Evolutionary conservation across 2,888 invertebrate genomes (phyloP).

Genomic region (Cerastis leucographa): DNA sequence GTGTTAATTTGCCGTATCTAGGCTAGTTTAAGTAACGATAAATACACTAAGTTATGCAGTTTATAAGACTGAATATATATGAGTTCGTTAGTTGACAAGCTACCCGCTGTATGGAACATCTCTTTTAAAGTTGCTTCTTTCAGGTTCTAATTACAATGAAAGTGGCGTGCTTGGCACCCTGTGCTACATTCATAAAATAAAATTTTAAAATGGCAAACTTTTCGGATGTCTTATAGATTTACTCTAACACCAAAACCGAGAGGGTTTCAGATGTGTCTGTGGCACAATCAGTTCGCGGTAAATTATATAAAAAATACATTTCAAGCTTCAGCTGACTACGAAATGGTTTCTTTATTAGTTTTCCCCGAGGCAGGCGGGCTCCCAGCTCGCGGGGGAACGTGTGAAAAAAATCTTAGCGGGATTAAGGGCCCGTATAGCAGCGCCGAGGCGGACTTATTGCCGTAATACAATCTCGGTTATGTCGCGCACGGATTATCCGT

Average conservation of each 20-base stretch:
- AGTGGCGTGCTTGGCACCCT: not conserved
- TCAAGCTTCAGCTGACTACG: conserved; percentile 89
- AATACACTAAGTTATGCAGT: not conserved
- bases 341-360: conserved; percentile 91
- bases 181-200: not conserved
- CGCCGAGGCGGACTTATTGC: conserved; percentile 86
- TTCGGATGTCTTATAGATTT: conserved; percentile 6
- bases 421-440: conserved; percentile 88
- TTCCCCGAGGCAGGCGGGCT: conserved; percentile 81
- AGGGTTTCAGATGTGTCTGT: conserved; percentile 79
- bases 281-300: conserved; percentile 88
- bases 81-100: not conserved
- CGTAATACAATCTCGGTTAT: conserved; percentile 90
- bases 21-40: not conserved
- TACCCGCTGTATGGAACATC: not conserved
- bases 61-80: not conserved
- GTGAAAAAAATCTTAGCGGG: conserved; percentile 87
- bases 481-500: conserved; percentile 87
- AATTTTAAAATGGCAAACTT: not conserved
- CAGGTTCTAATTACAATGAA: not conserved
- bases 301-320: conserved; percentile 92
- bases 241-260: conserved; percentile 48
- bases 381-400: conserved; percentile 83
- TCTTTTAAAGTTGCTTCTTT: not conserved
- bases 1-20: not conserved